Evolutionary conservation across 2,888 invertebrate genomes (phyloP), one percentile per base, ranked within the genome.

Genomic region (Thalpophila matura): DNA sequence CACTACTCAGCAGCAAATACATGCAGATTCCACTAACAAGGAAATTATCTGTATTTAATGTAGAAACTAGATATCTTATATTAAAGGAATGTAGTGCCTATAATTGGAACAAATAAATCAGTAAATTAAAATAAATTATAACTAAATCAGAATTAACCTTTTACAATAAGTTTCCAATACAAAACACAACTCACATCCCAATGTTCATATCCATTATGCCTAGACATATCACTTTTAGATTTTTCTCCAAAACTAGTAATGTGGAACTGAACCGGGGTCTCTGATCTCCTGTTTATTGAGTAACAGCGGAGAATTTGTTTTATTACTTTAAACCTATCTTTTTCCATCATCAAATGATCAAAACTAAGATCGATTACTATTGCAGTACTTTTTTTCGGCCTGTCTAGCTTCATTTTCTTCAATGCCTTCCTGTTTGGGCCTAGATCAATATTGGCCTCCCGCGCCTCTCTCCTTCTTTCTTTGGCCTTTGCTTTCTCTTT

Each of bases 291-390:
- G 87, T 99, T 99, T 59, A 98, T 96, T 7, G 99, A 98, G 86
- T 99, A 99, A 82, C 99, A 98, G 54, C 98, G 96, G 72, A 98
- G 95, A 76, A 99, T 96, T 93, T 99, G 99, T 89, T 99, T 98
- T 9, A 98, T 97, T 76, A 98, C 97, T 95, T 98, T 98, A 61
- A 96, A 97, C 82, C 99, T 96, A 87, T 99, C 99, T 93, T 97
- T 97, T 73, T 97, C 97, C 68, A 96, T 97, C 99, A 99, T 99
- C 49, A 98, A 93, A 72, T 98, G 95, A 86, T 99, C 98, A 89
- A 98, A 99, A 84, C 98, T 98, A 84, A 99, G 96, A 88, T 99
- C 99, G 74, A 99, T 96, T 14, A 97, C 97, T 14, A 99, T 95
- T 54, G 95, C 95, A 54, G 96, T 95, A 90, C 96, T 97, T 85